Percentiles rank a stretch among this genome's conserved stretches.
Evolutionary conservation across 2,113 vertebrate genomes (phyloP).

Genomic region (Callithrix jacchus): DNA sequence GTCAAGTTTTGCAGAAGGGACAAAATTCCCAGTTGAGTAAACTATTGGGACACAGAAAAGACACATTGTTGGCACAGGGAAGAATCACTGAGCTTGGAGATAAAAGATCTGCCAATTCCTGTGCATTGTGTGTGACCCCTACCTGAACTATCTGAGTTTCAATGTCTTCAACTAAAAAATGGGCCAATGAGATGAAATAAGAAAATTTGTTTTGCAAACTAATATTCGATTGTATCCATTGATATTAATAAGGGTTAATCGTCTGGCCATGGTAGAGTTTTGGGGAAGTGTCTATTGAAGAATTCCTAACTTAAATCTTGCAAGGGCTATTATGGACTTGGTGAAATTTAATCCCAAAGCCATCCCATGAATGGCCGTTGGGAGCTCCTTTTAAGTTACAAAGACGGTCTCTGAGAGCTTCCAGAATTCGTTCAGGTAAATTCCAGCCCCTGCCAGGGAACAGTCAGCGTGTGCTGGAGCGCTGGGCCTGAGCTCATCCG

Average conservation of each 20-base stretch:
- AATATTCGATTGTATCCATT: rapidly evolving
- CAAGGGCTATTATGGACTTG: not conserved
- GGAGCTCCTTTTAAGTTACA: not conserved
- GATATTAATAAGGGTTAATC: not conserved
- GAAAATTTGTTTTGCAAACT: not conserved
- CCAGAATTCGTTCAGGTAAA: rapidly evolving
- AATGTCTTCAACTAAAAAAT: not conserved
- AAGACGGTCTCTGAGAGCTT: not conserved
- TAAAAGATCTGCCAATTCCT: not conserved
- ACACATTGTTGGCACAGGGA: rapidly evolving
- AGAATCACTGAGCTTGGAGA: not conserved
- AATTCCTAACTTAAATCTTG: not conserved
- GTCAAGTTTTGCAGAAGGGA: not conserved
- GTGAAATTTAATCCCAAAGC: rapidly evolving
- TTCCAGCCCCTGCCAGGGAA: rapidly evolving
- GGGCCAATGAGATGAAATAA: not conserved
- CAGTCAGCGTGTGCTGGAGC: rapidly evolving
- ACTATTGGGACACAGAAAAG: not conserved
- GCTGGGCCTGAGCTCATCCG: rapidly evolving
- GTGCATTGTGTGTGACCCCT: rapidly evolving
- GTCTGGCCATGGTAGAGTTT: not conserved
- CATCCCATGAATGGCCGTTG: rapidly evolving
- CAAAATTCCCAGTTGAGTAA: not conserved
- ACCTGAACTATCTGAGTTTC: not conserved
- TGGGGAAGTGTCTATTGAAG: not conserved